Evolutionary conservation across 1,140 invertebrate genomes (phyloP), one percentile per base, ranked within the genome.

Genomic region (Drusus annulatus): DNA sequence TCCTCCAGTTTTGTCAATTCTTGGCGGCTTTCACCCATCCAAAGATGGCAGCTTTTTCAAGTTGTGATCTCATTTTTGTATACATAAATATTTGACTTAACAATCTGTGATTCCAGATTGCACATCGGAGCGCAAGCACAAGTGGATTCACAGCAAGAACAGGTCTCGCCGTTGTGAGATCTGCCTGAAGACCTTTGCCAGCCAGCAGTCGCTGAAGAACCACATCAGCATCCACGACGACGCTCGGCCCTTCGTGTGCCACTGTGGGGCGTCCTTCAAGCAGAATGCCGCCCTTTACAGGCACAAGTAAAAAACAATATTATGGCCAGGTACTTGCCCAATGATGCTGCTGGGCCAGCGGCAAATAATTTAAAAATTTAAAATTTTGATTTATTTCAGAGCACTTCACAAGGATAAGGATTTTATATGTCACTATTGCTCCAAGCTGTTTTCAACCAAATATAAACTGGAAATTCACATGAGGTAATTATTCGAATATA

Each of bases 381-480:
- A n/a, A n/a, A 2, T 56, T 68, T 78, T 68, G 13, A 4, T 79
- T 75, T 51, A 7, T 73, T 79, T 52, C 69, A 79, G 78, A 63
- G 17, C 23, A 28, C 19, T 74, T 16, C 78, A 79, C 51, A 71
- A 63, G 58, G 78, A 74, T 10, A 79, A 74, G 52, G 21, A 31
- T 23, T 79, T 74, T 19, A 65, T 79, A 13, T 79, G 78, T 51
- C 78, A 79, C 21, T 74, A 74, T 19, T 79, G 78, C 23, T 79
- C 78, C 2, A 79, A 75, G 17, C 19, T 69, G 8, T 79, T 79
- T 31, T 50, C 71, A 4, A 79, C 78, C 5, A 79, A 79, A 74
- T 79, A 79, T 19, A 79, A 79, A 17, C 23, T 79, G 36, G 51
- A 51, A 36, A 79, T 79, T 25, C 78, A 79, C 56, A 52, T 79